These are phyloP conservation scores for Drosophila rhopaloa DNA, from an alignment of 1,140 invertebrate species.

Conservation along the genomic window DNA sequence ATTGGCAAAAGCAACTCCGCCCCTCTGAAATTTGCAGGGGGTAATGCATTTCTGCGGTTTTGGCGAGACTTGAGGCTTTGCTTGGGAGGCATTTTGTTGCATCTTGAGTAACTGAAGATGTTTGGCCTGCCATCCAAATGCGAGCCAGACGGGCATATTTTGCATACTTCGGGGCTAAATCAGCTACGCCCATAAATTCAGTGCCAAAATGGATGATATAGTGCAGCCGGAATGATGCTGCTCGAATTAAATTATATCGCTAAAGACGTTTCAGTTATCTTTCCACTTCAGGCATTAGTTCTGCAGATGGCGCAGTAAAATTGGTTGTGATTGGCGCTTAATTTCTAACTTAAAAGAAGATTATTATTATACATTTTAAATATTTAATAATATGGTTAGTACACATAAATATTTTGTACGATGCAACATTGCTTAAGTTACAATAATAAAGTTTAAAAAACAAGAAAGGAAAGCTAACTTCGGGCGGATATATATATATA, in stretches of 20 bases:
- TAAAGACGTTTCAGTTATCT: conserved; percentile 4
- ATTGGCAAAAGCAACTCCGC: conserved; percentile 32
- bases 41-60: conserved; percentile 78
- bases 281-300: conserved; percentile 24
- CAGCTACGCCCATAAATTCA: conserved; percentile 40
- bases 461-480: too few species aligned
- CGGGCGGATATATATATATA: too few species aligned
- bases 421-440: too few species aligned
- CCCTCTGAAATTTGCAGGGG: conserved; percentile 11
- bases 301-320: neutral
- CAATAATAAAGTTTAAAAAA: too few species aligned
- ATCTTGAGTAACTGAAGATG: conserved; percentile 43
- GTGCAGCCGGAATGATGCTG: conserved; percentile 32
- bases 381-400: too few species aligned
- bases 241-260: conserved; percentile 27
- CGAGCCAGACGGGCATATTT: conserved; percentile 34
- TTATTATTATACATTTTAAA: too few species aligned
- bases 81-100: conserved; percentile 32
- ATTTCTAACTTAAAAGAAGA: too few species aligned
- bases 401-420: too few species aligned
- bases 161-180: conserved; percentile 32
- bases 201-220: conserved; percentile 37
- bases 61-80: conserved; percentile 21
- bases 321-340: neutral
- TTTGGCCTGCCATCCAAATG: conserved; percentile 39